Evolutionary conservation across 2,113 vertebrate genomes (phyloP), one percentile per base, ranked within the genome.

Genomic region (Sturnus vulgaris): DNA sequence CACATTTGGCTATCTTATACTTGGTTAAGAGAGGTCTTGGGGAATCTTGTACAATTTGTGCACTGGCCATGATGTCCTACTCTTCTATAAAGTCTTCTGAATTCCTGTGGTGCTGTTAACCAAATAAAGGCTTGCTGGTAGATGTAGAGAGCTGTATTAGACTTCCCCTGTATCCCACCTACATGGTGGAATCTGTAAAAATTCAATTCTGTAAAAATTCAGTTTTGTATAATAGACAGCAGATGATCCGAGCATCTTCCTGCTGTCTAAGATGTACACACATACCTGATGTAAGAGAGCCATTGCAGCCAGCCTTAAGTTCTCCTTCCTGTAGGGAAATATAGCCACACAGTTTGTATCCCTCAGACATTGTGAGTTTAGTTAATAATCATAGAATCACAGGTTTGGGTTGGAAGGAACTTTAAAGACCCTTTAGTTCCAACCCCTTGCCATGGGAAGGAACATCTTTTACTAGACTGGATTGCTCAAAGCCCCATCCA

Each of bases 231-330:
- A 30, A 47, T 16, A 39, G 16, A 49, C 9, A 79, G 13, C 8
- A 2, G 15, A n/a, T 46, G 47, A 78, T 57, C 21, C 1, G 3
- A 86, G 37, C 19, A 30, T 60, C 39, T 85, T 83, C 55, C 42
- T 4, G 1, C 12, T 27, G 4, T 20, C 2, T 46, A 56, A 49
- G 59, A 42, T 57, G 12, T n/a, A 13, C 0, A 0, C 23, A 24
- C 7, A 1, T 25, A n/a, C 17, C 5, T 56, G 46, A 31, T 25
- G 11, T 37, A 20, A 65, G 46, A 82, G 33, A 70, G 49, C 3
- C 44, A 23, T 11, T 71, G 39, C 72, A 57, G 39, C 57, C 40
- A 69, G 28, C 69, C 18, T 71, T 70, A 37, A 75, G 31, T 64
- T 68, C 77, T 78, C 20, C 23, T 75, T 63, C 61, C 37, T 46